Base-by-base conservation (phyloP, 2,797 vertebrate genomes). In the Acestrorhynchus altus region DNA sequence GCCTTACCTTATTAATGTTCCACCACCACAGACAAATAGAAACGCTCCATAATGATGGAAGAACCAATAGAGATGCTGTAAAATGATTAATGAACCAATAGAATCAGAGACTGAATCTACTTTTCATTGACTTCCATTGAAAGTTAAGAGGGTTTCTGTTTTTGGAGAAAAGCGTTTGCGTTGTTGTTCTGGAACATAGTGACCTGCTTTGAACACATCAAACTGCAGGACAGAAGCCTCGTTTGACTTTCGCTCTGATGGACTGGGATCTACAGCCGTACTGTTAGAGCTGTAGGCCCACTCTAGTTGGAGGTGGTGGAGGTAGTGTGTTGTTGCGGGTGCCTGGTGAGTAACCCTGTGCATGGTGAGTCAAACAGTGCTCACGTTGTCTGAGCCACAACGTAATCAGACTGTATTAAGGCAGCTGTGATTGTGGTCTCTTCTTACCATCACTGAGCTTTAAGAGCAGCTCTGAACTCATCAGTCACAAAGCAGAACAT, bases 331-430 rank as follows among this genome's bases (percentile, higher is more conserved):
- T 52, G 49, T 20, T 52, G 15, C 2, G 13, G 28, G 42, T 46
- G 52, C n/a, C n/a, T 71, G 13, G 31, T 35, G 31, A 35, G 31
- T 35, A 70, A 70, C 28, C 20, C 49, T 18, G 16, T 51, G 44
- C 52, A 28, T 9, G 12, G n/a, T 39, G 52, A 70, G 57, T 72
- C 26, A 57, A 56, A 72, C 69, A 59, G 15, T 2, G 15, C 69
- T 24, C 6, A 5, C 52, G 44, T 28, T 57, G 69, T 72, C 51
- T 72, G 63, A 65, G 15, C 1, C 13, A 12, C 26, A 18, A 12
- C 0, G 12, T 11, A 52, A 26, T 52, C 47, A 68, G 66, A 15
- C 49, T 16, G 8, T n/a, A 40, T 54, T 22, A 52, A 51, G 8
- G 6, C 67, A 54, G 51, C 52, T 8, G 12, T 1, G 22, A 28